Base-by-base conservation (phyloP, 2,113 vertebrate species). In the Tichodroma muraria region DNA sequence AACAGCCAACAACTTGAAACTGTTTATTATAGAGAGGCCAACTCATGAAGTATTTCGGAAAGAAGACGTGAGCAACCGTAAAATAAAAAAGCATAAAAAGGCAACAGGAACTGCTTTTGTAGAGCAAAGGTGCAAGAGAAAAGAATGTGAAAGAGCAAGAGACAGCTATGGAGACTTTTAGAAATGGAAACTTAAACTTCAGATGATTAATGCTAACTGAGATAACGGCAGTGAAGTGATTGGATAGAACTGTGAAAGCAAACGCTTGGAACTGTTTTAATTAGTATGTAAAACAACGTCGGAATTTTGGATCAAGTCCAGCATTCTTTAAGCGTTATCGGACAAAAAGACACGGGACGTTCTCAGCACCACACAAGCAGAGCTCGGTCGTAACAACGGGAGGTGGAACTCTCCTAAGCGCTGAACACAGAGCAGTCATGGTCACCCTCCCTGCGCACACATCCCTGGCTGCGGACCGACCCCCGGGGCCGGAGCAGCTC, bases 361-460 rank as follows among this genome's bases (percentile, higher is more conserved):
- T 37, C 77, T 9, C 8, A 37, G 6, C 44, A 38, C 11, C 24
- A 15, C 30, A 6, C 3, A 6, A 21, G 15, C 4, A 9, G 6
- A 23, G 40, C 66, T 60, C 19, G 8, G 17, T 1, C 16, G 3
- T 13, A 17, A 0, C 3, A 17, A 3, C 0, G 8, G 6, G 23
- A 18, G 11, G 3, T 31, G 6, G 19, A 31, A 28, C 1, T 0
- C 28, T 16, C n/a, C 47, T 4, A 0, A 33, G 23, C 40, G 11
- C 0, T 3, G 63, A 45, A 11, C 0, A 4, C 83, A 27, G 37
- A 8, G 45, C 72, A 13, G 63, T 2, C 42, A 6, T 0, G 44
- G 68, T 6, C 66, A 15, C 61, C 12, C 1, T 27, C 13, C 31
- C 21, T 1, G 28, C 4, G 40, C 20, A 4, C 30, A 0, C n/a